A percentile compares a stretch with the other conserved stretches of the same genome.
phyloP scores from a whole-genome alignment of 2,797 vertebrate genomes.

The Simalia tracyae region DNA sequence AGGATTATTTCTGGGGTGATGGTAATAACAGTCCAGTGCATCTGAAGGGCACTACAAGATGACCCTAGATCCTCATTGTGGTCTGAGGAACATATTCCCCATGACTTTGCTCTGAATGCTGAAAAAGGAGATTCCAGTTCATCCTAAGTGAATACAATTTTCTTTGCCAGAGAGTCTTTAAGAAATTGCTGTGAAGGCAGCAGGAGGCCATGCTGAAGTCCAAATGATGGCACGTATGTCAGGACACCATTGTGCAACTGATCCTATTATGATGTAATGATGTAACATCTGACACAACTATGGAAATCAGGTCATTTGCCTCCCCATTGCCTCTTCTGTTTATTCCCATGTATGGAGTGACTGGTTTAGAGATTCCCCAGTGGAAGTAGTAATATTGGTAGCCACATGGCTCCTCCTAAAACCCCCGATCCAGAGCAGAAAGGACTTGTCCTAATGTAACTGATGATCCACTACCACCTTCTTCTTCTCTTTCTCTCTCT shows the following conservation, averaged over 20 bases:
- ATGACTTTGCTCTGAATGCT: not conserved
- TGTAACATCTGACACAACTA: not conserved
- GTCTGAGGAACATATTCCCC: not conserved
- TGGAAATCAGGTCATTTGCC: not conserved
- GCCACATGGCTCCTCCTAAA: not conserved
- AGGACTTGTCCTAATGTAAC: not conserved
- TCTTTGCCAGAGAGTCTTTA: not conserved
- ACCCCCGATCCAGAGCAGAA: not conserved
- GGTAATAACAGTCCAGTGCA: not conserved
- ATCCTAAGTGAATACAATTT: not conserved
- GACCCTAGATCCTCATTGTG: not conserved
- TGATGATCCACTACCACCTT: not conserved
- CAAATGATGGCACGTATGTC: not conserved
- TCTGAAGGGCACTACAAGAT: not conserved
- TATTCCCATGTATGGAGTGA: not conserved
- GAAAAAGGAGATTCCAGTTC: not conserved
- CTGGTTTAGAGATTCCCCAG: not conserved
- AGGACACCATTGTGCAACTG: not conserved
- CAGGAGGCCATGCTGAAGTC: not conserved
- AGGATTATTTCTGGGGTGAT: not conserved
- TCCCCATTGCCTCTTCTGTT: not conserved
- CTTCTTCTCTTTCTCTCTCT: not conserved
- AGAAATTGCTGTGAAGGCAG: not conserved
- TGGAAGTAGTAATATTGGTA: not conserved
- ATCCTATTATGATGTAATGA: not conserved